Percentiles rank a stretch among this genome's conserved stretches.
phyloP scores from a whole-genome alignment of 1,140 invertebrate genomes.

The Pogonus chalceus region DNA sequence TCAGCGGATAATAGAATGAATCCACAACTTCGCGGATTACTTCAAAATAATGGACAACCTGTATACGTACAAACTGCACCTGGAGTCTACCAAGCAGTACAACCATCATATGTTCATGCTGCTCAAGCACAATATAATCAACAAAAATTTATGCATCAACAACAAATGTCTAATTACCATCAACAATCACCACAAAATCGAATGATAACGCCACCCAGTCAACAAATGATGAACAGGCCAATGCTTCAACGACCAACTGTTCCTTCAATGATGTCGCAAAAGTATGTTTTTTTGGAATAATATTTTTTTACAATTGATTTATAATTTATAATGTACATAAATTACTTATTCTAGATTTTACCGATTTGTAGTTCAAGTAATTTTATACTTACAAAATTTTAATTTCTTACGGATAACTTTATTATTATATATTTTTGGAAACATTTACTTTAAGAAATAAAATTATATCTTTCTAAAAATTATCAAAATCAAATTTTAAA shows the following conservation, averaged over 20 bases:
- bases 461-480: too few species aligned
- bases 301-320: too few species aligned
- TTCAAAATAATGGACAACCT: constrained; percentile 28
- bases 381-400: too few species aligned
- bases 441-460: too few species aligned
- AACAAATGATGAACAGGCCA: constrained; percentile 7
- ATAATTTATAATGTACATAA: too few species aligned
- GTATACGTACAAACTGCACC: constrained; percentile 34
- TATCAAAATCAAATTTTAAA: too few species aligned
- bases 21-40: constrained; percentile 22
- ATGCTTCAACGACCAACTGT: neutral
- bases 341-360: too few species aligned
- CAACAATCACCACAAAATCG: constrained; percentile 17
- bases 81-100: constrained; percentile 31
- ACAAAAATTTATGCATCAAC: constrained; percentile 17
- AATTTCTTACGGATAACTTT: too few species aligned
- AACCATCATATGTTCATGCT: constrained; percentile 28
- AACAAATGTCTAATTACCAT: constrained; percentile 12
- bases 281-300: too few species aligned
- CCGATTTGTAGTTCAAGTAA: too few species aligned
- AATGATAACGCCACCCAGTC: constrained; percentile 16
- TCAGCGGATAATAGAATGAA: neutral
- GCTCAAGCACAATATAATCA: constrained; percentile 27
- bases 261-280: neutral
- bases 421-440: too few species aligned